Base-by-base conservation (phyloP, 2,888 invertebrate genomes). In the Nemapogon koenigi region DNA sequence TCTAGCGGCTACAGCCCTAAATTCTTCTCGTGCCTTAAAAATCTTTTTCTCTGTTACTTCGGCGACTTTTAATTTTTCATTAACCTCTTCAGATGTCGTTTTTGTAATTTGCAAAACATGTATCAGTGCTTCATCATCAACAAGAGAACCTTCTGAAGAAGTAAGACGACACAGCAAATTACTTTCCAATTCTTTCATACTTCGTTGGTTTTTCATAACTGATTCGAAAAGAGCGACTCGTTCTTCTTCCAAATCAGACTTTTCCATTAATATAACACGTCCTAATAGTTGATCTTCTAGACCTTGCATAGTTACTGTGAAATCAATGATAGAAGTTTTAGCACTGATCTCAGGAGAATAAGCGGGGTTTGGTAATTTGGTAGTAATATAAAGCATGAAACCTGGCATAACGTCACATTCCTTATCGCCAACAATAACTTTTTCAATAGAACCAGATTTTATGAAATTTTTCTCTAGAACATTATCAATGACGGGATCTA, bases 291-390 rank as follows among this genome's bases (percentile, higher is more conserved):
- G 97, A 68, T 97, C 97, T 70, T 97, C 97, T 17, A 97, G 71
- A 7, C 97, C 97, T 56, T 91, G 86, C 90, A 95, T 95, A 2
- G 97, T 97, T 1, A 97, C 97, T 1, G 97, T 97, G 58, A 97
- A 97, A 62, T 97, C 97, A 50, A 97, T 97, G 39, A 97, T 95
- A 0, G 96, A 94, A 0, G 96, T 96, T 62, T 95, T 95, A 1
- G 97, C 97, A 53, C 94, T 94, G 46, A 97, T 89, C 79, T 97
- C 97, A 0, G 97, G 97, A 10, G 96, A 95, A 65, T 97, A 97
- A 0, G 95, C 90, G 0, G 97, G 97, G 73, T 97, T 97, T 1
- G 95, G 93, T 38, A 97, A 69, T 67, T 97, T 97, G 0, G 97
- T 97, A 1, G 97, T 97, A 35, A 97, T 91, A 57, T 97, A 97